phyloP scores from a whole-genome alignment of 2,113 vertebrate genomes.

The Mugil cephalus region DNA sequence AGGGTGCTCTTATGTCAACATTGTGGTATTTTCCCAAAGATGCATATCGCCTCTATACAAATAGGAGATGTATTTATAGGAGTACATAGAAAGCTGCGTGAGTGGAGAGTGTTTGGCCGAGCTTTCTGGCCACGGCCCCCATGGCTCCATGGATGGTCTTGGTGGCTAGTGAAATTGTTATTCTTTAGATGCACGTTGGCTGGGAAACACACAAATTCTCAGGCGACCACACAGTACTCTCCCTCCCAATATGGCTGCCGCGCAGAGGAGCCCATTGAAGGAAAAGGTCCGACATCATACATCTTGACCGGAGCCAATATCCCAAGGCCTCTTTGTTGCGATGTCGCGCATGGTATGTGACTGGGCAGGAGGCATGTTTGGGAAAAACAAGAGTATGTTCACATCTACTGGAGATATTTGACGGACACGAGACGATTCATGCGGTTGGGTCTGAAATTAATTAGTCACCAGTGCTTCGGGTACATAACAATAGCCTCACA shows the following conservation, averaged over 20 bases:
- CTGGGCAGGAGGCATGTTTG: constrained; percentile 40
- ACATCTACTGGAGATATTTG: not conserved
- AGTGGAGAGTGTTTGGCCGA: constrained; percentile 76
- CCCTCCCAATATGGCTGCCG: constrained; percentile 77
- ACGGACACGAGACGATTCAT: not conserved
- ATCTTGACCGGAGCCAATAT: constrained; percentile 72
- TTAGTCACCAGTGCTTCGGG: not conserved
- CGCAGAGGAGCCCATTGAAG: constrained; percentile 72
- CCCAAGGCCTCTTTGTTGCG: constrained; percentile 60
- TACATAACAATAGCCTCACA: constrained; percentile 8
- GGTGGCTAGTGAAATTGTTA: constrained; percentile 83
- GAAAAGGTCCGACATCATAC: constrained; percentile 67
- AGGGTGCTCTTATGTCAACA: constrained; percentile 84
- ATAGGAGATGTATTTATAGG: constrained; percentile 86
- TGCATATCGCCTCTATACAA: constrained; percentile 86
- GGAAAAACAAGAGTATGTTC: constrained; percentile 33
- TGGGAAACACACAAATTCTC: constrained; percentile 84
- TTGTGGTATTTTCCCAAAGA: constrained; percentile 88
- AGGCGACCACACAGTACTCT: constrained; percentile 80
- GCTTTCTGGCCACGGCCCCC: constrained; percentile 73
- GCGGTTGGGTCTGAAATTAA: constrained; percentile 1
- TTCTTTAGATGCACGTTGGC: constrained; percentile 84
- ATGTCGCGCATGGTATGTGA: constrained; percentile 45
- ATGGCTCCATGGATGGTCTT: constrained; percentile 79
- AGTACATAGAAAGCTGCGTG: constrained; percentile 77